Evolutionary conservation across 2,797 vertebrate genomes (phyloP).

Genomic region (Tinamus major): DNA sequence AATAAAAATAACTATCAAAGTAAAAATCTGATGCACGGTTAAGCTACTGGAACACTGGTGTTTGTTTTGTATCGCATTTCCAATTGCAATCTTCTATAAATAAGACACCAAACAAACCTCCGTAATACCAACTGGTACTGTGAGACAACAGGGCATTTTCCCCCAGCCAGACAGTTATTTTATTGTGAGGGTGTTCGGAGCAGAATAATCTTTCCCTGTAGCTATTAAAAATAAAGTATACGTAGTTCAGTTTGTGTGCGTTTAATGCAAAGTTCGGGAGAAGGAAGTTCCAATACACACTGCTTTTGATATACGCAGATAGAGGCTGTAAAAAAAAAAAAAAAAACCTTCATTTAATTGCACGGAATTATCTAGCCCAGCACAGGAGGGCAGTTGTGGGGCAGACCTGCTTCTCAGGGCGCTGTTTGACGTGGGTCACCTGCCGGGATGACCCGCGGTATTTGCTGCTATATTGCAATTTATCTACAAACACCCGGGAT

Average conservation of each 20-base stretch:
- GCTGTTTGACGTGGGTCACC: too few relatives aligned
- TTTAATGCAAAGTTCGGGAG: conserved; percentile 34
- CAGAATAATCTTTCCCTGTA: conserved; percentile 65
- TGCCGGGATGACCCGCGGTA: too few relatives aligned
- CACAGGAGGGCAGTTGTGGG: not conserved
- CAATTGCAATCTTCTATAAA: conserved; percentile 73
- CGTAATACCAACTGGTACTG: conserved; percentile 85
- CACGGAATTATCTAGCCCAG: not conserved
- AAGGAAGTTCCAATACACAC: not conserved
- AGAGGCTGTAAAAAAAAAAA: not conserved
- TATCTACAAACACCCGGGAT: too few relatives aligned
- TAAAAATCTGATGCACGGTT: conserved; percentile 42
- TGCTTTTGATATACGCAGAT: not conserved
- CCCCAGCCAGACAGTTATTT: conserved; percentile 75
- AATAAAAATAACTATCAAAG: conserved; percentile 66
- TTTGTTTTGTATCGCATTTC: conserved; percentile 69
- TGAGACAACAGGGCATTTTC: conserved; percentile 80
- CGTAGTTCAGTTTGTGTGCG: not conserved
- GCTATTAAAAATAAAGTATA: conserved; percentile 63
- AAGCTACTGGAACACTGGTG: conserved; percentile 55
- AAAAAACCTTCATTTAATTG: not conserved
- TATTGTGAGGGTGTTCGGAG: conserved; percentile 75
- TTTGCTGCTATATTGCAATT: too few relatives aligned
- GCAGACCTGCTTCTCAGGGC: too few relatives aligned
- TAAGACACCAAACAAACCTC: conserved; percentile 79